phyloP scores from a whole-genome alignment of 1,140 invertebrate species.

The Anastrepha ludens region DNA sequence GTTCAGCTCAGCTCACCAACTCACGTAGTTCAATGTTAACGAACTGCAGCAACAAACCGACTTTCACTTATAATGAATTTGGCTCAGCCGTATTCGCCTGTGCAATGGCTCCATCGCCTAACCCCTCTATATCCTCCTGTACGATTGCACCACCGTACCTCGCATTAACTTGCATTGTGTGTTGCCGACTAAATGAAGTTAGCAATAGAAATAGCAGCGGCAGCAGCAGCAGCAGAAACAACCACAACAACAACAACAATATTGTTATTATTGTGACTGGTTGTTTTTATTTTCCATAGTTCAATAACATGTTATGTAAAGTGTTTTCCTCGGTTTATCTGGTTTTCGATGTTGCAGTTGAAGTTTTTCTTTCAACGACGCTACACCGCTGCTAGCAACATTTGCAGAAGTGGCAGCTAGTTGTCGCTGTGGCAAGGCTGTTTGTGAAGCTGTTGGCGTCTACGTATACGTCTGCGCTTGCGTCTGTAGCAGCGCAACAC shows the following conservation, averaged over 20 bases:
- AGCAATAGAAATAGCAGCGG: constrained; percentile 51
- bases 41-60: constrained; percentile 65
- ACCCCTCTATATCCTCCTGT: background rate
- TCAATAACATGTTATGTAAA: constrained; percentile 74
- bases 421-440: constrained; percentile 40
- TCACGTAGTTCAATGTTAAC: constrained; percentile 74
- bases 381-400: constrained; percentile 21
- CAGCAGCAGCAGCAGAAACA: constrained; percentile 5
- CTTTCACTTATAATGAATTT: constrained; percentile 61
- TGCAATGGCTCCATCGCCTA: constrained; percentile 8
- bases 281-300: constrained; percentile 64
- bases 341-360: constrained; percentile 56
- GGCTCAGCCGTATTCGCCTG: constrained; percentile 55
- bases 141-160: background rate
- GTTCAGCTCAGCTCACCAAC: constrained; percentile 48
- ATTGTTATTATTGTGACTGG: constrained; percentile 53
- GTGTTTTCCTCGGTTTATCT: constrained; percentile 64
- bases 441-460: constrained; percentile 9
- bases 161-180: constrained; percentile 46
- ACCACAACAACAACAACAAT: constrained; percentile 40
- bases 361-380: constrained; percentile 52
- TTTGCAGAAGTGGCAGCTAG: constrained; percentile 27
- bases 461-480: background rate
- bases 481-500: background rate
- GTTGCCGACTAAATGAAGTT: constrained; percentile 53